Percentiles rank a stretch among this genome's conserved stretches.
phyloP scores from a whole-genome alignment of 2,888 invertebrate species.

The Chironomus tentans region DNA sequence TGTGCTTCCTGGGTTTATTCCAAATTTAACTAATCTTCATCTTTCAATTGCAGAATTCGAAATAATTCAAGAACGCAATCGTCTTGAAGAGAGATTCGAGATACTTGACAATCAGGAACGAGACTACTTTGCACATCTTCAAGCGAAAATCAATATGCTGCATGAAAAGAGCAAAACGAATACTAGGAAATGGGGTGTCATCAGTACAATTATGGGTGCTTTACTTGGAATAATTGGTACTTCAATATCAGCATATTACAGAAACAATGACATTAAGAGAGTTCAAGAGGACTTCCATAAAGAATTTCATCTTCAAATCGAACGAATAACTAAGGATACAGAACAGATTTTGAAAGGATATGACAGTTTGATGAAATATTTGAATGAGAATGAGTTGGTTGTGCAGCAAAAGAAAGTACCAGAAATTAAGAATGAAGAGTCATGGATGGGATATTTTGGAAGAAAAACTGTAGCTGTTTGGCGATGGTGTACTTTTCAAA shows the following conservation, averaged over 20 bases:
- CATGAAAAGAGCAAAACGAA: conserved; percentile 10
- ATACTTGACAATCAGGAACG: conserved; percentile 6
- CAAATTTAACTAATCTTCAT: neutral
- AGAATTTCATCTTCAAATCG: conserved; percentile 7
- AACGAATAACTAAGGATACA: neutral
- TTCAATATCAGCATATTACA: conserved; percentile 9
- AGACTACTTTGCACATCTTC: conserved; percentile 11
- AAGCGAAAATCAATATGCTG: conserved; percentile 14
- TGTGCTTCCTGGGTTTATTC: too few relatives aligned
- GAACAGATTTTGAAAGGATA: neutral
- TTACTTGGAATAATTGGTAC: conserved; percentile 2
- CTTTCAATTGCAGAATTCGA: conserved; percentile 1
- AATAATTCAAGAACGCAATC: neutral
- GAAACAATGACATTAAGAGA: conserved; percentile 18
- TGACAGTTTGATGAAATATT: neutral
- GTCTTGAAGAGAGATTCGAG: neutral
- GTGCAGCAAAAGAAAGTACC: neutral
- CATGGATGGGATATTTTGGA: neutral
- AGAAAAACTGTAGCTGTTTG: neutral
- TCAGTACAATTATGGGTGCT: conserved; percentile 8
- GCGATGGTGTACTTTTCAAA: neutral
- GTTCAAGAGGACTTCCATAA: neutral
- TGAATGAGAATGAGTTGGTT: neutral
- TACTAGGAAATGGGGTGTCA: conserved; percentile 19
- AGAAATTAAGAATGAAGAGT: neutral